These are phyloP conservation scores for Willisornis vidua DNA, from an alignment of 2,113 vertebrate species.

Conservation along the genomic window DNA sequence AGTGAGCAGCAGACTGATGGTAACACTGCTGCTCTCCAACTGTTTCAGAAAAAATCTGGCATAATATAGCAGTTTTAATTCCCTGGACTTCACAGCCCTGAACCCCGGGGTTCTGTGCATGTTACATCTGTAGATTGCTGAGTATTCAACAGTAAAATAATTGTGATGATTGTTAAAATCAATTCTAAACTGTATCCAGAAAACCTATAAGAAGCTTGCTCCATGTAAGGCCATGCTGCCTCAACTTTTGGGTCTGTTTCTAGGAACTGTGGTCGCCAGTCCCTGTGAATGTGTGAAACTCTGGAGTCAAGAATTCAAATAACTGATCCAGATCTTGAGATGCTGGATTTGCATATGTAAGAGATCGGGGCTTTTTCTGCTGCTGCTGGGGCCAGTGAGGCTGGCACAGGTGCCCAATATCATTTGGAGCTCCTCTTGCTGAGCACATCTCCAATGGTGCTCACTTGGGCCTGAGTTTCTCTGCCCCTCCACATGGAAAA, in stretches of 20 bases:
- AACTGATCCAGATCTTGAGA: neutral
- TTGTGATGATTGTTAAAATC: neutral
- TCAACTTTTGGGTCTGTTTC: neutral
- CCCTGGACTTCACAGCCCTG: neutral
- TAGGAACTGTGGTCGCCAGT: neutral
- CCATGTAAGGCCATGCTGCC: accelerated
- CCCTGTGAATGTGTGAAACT: neutral
- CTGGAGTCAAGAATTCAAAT: neutral
- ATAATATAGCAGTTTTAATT: neutral
- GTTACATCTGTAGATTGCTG: neutral
- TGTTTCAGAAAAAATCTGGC: neutral
- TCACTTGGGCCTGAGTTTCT: neutral
- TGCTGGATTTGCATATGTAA: neutral
- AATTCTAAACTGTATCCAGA: neutral
- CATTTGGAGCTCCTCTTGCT: neutral
- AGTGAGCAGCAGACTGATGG: neutral
- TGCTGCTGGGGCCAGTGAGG: neutral
- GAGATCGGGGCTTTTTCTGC: neutral
- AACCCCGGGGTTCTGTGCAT: neutral
- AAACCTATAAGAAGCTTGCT: neutral
- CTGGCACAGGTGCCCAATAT: neutral
- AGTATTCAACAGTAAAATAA: neutral
- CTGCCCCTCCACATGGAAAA: neutral
- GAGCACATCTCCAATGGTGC: neutral
- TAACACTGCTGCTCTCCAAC: neutral